phyloP scores from a whole-genome alignment of 2,888 invertebrate species.

The Phalera bucephala region DNA sequence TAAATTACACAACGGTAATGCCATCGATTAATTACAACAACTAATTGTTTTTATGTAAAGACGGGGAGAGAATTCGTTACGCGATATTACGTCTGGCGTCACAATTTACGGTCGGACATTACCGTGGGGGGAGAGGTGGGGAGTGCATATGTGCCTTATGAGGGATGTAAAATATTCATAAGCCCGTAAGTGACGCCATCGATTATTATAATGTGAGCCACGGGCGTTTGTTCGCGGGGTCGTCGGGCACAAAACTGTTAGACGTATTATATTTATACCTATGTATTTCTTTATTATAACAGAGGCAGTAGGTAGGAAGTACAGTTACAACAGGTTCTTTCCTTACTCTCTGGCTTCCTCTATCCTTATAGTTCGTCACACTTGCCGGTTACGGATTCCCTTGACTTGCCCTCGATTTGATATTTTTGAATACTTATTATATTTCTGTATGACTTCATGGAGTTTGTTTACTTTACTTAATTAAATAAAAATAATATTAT shows the following conservation, averaged over 20 bases:
- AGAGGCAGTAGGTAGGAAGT: no score
- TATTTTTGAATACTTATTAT: no score
- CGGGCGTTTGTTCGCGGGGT: constrained; percentile 32
- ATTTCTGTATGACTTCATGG: no score
- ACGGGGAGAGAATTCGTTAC: constrained; percentile 16
- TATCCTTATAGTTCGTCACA: no score
- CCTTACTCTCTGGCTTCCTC: no score
- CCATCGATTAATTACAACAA: constrained; percentile 16
- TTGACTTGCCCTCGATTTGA: no score
- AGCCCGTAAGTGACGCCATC: constrained; percentile 57
- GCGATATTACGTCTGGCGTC: constrained; percentile 12
- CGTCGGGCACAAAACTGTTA: constrained; percentile 29
- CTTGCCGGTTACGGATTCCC: no score
- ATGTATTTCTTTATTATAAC: no score
- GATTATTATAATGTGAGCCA: constrained; percentile 55
- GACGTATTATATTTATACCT: constrained; percentile 1
- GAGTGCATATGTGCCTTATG: constrained; percentile 31
- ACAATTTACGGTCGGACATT: constrained; percentile 47
- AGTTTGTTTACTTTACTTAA: no score
- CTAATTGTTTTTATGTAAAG: constrained; percentile 16
- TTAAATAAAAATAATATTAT: no score
- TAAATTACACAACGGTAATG: constrained; percentile 11
- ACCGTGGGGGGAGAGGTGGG: constrained; percentile 16
- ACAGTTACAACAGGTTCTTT: no score
- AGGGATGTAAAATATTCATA: constrained; percentile 59